A percentile compares a stretch with the other conserved stretches of the same genome.
Evolutionary conservation across 2,888 invertebrate genomes (phyloP).

Genomic region (Macropis europaea): DNA sequence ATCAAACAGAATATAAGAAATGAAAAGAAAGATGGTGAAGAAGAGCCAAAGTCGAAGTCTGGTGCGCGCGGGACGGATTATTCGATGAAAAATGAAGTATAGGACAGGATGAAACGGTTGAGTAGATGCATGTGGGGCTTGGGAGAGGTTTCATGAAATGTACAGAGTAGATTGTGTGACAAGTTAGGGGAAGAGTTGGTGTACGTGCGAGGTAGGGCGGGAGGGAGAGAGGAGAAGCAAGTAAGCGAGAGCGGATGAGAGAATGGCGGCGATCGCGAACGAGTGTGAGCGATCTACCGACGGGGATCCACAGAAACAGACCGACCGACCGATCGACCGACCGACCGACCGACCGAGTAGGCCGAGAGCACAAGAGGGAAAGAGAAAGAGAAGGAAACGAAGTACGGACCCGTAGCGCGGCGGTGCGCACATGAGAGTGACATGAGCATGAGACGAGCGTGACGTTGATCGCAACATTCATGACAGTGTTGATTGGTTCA

Average conservation of each 20-base stretch:
- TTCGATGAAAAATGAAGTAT: too few species aligned
- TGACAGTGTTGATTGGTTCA: constrained; percentile 1
- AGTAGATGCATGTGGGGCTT: too few species aligned
- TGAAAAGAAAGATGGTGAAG: background rate
- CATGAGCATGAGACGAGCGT: constrained; percentile 42
- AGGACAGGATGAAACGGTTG: background rate
- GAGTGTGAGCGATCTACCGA: constrained; percentile 2
- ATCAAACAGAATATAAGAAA: background rate
- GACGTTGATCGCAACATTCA: constrained; percentile 28
- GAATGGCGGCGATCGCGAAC: constrained; percentile 37
- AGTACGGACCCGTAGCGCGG: constrained; percentile 36
- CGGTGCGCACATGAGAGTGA: constrained; percentile 48
- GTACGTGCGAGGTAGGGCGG: background rate
- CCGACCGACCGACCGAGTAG: constrained; percentile 16
- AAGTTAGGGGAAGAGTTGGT: background rate
- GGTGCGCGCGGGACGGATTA: too few species aligned
- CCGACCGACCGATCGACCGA: constrained; percentile 27
- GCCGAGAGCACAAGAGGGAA: constrained; percentile 9
- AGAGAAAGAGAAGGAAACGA: constrained; percentile 48
- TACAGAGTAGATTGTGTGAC: too few species aligned
- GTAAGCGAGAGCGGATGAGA: background rate
- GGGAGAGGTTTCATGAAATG: too few species aligned
- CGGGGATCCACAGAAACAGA: too few species aligned
- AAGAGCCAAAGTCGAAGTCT: background rate
- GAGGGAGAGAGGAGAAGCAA: background rate